Evolutionary conservation across 2,888 invertebrate genomes (phyloP), one percentile per base, ranked within the genome.

Genomic region (Trichacis sp.): DNA sequence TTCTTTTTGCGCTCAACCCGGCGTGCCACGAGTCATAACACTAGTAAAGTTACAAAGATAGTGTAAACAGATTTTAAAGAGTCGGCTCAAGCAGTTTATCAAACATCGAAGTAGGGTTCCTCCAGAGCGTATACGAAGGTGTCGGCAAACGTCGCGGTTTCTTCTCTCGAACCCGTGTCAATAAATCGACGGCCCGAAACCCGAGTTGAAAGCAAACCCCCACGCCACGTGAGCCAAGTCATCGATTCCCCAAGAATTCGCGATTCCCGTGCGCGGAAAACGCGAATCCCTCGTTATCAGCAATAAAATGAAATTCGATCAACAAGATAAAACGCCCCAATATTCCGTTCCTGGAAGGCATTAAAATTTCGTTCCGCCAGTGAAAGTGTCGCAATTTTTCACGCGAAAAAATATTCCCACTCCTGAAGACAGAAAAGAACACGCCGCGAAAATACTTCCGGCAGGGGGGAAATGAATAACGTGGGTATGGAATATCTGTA

Each of bases 1-100:
- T 6, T 72, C 58, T 51, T 54, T 59, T 47, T 55, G 73, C 68
- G 71, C 72, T 74, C n/a, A n/a, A n/a, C 60, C 55, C 51, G 19
- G 40, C 52, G 29, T 64, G 71, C 65, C 65, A 62, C 72, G 70
- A 79, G 77, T 78, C 78, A 80, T 77, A 79, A 80, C 78, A 79
- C 79, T 77, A 74, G 79, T 77, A 75, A 77, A 79, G 77, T 77
- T 79, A 80, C 79, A 80, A 79, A 78, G 74, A 74, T 70, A 71
- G 77, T 73, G 78, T 76, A 77, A 80, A 79, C 74, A 80, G 74
- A 77, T 79, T 73, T 60, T 72, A 72, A 73, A 77, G 76, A 76
- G 72, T 72, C 70, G 76, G 71, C 71, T 76, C 74, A 73, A 77
- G 73, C 77, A 75, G 78, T 79, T 79, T 78, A 77, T 79, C 78